Conservation (phyloP, 64 coral and sea anemone genomes). For the Orbicella faveolata region DNA sequence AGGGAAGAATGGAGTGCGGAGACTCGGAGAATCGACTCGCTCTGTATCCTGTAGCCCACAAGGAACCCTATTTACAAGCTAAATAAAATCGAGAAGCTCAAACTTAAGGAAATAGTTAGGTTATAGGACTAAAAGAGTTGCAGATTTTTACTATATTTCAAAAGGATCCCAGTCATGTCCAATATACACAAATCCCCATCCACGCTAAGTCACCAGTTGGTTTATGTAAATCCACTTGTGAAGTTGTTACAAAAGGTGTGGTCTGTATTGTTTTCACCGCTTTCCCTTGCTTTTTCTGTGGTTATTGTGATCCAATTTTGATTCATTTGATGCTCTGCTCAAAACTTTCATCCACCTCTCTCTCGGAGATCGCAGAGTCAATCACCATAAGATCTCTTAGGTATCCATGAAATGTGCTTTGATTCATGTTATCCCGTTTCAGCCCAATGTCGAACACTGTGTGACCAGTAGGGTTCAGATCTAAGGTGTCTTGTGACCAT, state of each 20-base stretch:
- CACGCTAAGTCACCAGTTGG: no score
- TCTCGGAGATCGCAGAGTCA: background rate
- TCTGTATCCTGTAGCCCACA: no score
- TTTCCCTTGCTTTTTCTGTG: background rate
- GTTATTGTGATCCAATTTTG: background rate
- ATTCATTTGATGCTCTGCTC: background rate
- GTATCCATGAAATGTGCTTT: background rate
- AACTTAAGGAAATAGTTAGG: no score
- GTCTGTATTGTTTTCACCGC: background rate
- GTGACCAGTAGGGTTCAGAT: slow-evolving; percentile 11
- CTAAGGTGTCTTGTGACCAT: background rate
- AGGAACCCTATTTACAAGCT: no score
- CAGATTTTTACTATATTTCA: no score
- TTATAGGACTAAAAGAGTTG: no score
- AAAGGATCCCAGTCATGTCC: no score
- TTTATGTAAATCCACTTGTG: background rate
- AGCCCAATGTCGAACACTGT: slow-evolving; percentile 18
- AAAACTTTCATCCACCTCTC: background rate
- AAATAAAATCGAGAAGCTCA: no score
- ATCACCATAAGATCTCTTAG: background rate
- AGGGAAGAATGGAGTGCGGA: no score
- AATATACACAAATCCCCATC: no score
- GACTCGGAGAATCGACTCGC: no score
- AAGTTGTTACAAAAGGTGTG: background rate
- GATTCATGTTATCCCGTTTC: background rate